Evolutionary conservation across 2,797 vertebrate genomes (phyloP).

Genomic region (Lerista edwardsae): DNA sequence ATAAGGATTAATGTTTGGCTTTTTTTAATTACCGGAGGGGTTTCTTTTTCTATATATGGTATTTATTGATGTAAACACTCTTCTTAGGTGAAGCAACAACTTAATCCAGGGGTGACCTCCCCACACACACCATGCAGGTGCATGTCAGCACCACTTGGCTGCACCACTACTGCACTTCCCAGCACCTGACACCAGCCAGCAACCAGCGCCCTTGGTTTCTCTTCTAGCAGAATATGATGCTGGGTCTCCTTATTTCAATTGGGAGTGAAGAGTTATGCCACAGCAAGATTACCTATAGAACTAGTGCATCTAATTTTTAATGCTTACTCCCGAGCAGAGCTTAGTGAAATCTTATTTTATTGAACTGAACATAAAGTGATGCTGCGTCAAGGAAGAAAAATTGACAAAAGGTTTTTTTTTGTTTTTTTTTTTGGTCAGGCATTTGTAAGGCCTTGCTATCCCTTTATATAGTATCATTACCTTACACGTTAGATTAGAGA

Average conservation of each 20-base stretch:
- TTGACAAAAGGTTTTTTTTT: conserved; percentile 43
- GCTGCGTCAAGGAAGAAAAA: conserved; percentile 46
- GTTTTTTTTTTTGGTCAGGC: no score
- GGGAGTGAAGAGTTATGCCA: not conserved
- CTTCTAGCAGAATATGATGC: not conserved
- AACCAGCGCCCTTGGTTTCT: not conserved
- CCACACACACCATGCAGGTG: no score
- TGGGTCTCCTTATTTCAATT: not conserved
- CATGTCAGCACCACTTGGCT: no score
- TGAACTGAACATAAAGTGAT: not conserved
- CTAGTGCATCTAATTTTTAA: not conserved
- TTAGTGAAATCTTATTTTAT: not conserved
- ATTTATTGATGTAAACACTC: no score
- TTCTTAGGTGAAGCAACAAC: no score
- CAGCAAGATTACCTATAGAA: not conserved
- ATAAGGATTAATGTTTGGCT: no score
- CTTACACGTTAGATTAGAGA: conserved; percentile 51
- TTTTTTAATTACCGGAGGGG: no score
- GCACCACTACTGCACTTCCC: no score
- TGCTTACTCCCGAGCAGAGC: not conserved
- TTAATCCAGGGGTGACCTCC: no score
- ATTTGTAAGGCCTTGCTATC: not conserved
- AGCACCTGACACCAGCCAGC: no score
- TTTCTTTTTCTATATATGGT: no score
- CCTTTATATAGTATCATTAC: not conserved